phyloP scores from a whole-genome alignment of 2,888 invertebrate species.

The Axea sp. region DNA sequence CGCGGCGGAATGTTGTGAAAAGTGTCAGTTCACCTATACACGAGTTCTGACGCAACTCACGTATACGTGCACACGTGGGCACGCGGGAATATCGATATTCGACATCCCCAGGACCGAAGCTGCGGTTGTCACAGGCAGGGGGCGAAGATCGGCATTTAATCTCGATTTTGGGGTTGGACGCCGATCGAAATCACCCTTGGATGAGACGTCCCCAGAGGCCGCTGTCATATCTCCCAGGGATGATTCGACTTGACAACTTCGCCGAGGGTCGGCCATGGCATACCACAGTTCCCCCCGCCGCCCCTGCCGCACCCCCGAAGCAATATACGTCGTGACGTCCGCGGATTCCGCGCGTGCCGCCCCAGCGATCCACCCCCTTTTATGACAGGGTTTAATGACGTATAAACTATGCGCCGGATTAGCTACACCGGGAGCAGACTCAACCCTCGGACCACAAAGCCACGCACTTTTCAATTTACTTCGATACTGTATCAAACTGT shows the following conservation, averaged over 20 bases:
- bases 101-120: constrained; percentile 32
- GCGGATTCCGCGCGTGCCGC: constrained; percentile 77
- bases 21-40: constrained; percentile 19
- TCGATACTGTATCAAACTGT: constrained; percentile 48
- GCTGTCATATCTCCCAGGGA: constrained; percentile 76
- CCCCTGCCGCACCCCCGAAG: constrained; percentile 61
- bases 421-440: constrained; percentile 66
- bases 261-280: constrained; percentile 66
- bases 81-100: constrained; percentile 49
- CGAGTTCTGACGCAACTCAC: constrained; percentile 8
- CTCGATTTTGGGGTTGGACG: constrained; percentile 73
- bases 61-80: background rate
- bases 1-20: constrained; percentile 21
- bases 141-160: constrained; percentile 74
- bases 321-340: constrained; percentile 73
- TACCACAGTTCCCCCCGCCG: constrained; percentile 40
- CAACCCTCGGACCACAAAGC: constrained; percentile 43
- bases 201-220: constrained; percentile 64
- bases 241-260: constrained; percentile 78
- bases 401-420: constrained; percentile 79
- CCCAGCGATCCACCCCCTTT: constrained; percentile 29
- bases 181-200: constrained; percentile 60
- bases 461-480: constrained; percentile 59
- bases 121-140: constrained; percentile 52
- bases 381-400: constrained; percentile 77